Conservation (phyloP, 2,113 vertebrate genomes). For the Neotoma lepida region DNA sequence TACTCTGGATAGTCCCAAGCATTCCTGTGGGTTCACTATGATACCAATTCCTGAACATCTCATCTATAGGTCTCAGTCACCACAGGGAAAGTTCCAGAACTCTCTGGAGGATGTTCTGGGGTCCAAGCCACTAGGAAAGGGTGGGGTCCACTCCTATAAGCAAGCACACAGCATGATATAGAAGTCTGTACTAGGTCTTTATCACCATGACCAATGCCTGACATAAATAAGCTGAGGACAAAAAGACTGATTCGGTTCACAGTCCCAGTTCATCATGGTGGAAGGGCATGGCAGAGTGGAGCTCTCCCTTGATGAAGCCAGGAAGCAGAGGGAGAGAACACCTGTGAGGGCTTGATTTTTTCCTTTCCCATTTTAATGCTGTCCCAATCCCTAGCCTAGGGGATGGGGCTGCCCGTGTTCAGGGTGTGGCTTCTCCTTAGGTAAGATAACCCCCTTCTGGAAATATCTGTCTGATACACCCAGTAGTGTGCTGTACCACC, state of each 20-base stretch:
- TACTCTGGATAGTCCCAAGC: fast-evolving
- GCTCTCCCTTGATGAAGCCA: neutral
- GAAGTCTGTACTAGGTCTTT: neutral
- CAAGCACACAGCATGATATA: neutral
- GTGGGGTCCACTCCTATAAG: neutral
- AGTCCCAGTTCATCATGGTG: neutral
- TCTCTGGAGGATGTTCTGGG: neutral
- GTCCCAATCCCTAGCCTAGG: neutral
- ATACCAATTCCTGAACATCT: too few relatives aligned
- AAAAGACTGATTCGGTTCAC: neutral
- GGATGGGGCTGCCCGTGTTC: neutral
- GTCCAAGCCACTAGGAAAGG: neutral
- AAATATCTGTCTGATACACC: neutral
- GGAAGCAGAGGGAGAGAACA: neutral
- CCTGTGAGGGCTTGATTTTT: neutral
- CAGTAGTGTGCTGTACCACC: neutral
- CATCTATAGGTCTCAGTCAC: neutral
- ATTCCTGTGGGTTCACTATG: too few relatives aligned
- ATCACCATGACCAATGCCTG: neutral
- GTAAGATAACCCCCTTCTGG: neutral
- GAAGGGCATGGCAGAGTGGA: neutral
- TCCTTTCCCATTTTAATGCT: neutral
- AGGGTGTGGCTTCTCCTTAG: neutral
- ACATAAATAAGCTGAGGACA: too few relatives aligned
- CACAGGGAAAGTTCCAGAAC: neutral